Conservation (phyloP, 2,797 vertebrate genomes). For the Miichthys miiuy region DNA sequence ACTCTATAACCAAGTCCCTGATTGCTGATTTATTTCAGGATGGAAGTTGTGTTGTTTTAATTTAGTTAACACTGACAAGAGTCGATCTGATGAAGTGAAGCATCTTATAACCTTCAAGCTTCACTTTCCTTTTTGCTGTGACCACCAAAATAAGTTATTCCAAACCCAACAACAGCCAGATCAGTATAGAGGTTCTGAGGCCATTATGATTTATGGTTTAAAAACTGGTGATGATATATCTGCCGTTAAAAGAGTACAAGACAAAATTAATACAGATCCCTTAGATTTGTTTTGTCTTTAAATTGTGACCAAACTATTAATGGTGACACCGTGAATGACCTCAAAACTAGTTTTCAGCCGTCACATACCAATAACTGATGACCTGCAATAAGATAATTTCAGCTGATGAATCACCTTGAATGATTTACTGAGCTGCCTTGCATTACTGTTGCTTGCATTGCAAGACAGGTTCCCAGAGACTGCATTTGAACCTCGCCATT, state of each 20-base stretch:
- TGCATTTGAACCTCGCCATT: neutral
- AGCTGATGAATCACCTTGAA: no score
- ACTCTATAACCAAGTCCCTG: neutral
- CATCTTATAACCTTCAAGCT: neutral
- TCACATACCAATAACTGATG: no score
- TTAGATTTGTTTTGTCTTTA: no score
- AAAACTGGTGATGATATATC: no score
- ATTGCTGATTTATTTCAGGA: neutral
- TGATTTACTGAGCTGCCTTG: neutral
- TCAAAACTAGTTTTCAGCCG: neutral
- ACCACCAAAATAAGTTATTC: no score
- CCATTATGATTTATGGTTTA: no score
- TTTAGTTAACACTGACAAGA: neutral
- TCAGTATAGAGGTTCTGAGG: no score
- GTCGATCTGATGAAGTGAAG: neutral
- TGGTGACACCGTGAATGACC: neutral
- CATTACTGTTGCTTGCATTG: neutral
- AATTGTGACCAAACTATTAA: neutral
- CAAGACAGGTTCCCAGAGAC: neutral
- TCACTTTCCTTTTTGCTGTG: neutral
- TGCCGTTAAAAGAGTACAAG: no score
- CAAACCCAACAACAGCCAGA: no score
- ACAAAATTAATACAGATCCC: no score
- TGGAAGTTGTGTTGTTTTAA: neutral
- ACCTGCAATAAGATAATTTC: no score